Evolutionary conservation across 2,888 invertebrate genomes (phyloP).

Genomic region (Eupithecia vulgata): DNA sequence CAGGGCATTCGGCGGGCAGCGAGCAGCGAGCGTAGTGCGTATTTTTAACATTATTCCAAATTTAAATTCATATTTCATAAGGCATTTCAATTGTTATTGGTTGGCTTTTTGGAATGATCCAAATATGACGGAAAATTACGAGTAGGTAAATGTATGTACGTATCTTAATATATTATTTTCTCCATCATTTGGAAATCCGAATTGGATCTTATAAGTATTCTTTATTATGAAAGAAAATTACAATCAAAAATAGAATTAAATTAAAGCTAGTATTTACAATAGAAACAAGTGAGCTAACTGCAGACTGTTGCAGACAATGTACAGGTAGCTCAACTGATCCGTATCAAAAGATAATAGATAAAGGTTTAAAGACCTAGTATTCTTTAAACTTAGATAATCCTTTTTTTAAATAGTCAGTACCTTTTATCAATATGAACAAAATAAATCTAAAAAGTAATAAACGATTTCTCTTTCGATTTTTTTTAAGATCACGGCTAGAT

Average conservation of each 20-base stretch:
- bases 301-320: too few species aligned
- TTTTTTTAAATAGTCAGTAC: not conserved
- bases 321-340: too few species aligned
- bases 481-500: not conserved
- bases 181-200: not conserved
- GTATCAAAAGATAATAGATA: too few species aligned
- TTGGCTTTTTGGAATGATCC: not conserved
- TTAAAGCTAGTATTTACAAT: too few species aligned
- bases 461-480: too few species aligned
- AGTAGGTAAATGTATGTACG: not conserved
- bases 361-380: too few species aligned
- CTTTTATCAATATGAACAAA: not conserved
- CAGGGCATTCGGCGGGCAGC: not conserved
- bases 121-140: not conserved
- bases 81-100: not conserved
- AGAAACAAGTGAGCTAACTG: too few species aligned
- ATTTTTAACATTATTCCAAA: not conserved
- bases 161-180: not conserved
- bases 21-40: not conserved
- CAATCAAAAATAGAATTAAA: too few species aligned
- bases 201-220: not conserved
- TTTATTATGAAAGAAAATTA: too few species aligned
- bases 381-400: not conserved
- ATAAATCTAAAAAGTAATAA: not conserved
- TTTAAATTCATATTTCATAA: not conserved